Evolutionary conservation across 2,888 invertebrate genomes (phyloP), one percentile per base, ranked within the genome.

Genomic region (Zootermopsis nevadensis): DNA sequence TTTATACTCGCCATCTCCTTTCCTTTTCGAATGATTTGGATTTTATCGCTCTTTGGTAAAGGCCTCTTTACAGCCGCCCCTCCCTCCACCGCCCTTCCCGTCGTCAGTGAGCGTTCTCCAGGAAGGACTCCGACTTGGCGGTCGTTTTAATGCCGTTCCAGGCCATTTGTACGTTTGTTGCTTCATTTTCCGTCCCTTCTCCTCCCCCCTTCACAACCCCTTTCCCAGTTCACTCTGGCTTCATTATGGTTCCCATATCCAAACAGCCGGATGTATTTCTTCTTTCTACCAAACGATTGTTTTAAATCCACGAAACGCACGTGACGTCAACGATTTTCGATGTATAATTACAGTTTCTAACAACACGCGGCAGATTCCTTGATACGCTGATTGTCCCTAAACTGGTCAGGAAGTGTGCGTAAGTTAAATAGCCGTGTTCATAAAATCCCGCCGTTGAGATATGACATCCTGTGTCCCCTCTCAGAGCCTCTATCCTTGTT

Each of bases 141-240:
- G 87, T 82, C 87, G 86, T 87, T 88, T 89, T 89, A 89, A 89
- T 89, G 89, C 87, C 89, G 89, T 89, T 89, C 89, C 89, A 87
- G 88, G 88, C 89, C 89, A 89, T 89, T 89, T 89, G 89, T 88
- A 88, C 88, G 88, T 89, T 89, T 89, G 89, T 89, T 89, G 89
- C 88, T 89, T 89, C 89, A 89, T 89, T 89, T 89, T 88, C 88
- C 88, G 86, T 87, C 86, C 85, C 84, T 79, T 80, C 82, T 80
- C 66, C 67, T 66, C 66, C 67, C 66, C 60, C 85, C 86, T 86
- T 86, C 86, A 83, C 84, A 83, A 84, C 84, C 30, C 72, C 33
- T 35, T 82, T 48, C 60, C 55, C 48, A 24, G 53, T 67, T 77
- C 77, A 24, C 38, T 67, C 77, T 33, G 35, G 35, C 66, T 77